Evolutionary conservation across 2,888 invertebrate species (phyloP).

Genomic region (Ariolimax columbianus): DNA sequence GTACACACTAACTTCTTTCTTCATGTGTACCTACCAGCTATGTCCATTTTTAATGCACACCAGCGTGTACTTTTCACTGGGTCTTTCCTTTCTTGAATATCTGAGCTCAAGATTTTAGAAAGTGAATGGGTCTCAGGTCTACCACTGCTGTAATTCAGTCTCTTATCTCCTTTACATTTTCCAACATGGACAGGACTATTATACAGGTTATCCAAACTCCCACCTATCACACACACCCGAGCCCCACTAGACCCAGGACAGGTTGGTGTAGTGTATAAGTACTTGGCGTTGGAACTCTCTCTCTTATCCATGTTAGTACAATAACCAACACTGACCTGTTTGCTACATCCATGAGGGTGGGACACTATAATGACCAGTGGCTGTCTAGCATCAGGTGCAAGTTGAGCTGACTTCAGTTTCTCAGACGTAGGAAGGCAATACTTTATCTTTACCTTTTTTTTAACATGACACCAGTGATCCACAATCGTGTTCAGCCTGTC

Average conservation of each 20-base stretch:
- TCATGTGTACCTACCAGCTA: too few species aligned
- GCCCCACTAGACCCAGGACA: not conserved
- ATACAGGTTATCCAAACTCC: not conserved
- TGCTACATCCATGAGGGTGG: constrained; percentile 1
- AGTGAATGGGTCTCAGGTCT: too few species aligned
- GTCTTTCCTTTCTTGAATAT: too few species aligned
- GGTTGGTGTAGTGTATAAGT: not conserved
- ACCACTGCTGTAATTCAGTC: not conserved
- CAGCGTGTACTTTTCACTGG: too few species aligned
- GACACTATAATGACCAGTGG: not conserved
- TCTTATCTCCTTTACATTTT: not conserved
- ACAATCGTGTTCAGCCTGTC: not conserved
- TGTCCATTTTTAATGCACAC: too few species aligned
- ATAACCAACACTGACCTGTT: not conserved
- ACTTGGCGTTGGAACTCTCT: not conserved
- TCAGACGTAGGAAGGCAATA: not conserved
- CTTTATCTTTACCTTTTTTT: not conserved
- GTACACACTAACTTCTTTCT: too few species aligned
- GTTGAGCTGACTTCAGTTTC: not conserved
- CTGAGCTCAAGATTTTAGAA: too few species aligned
- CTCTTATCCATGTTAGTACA: not conserved
- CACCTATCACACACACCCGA: not conserved
- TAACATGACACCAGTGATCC: not conserved
- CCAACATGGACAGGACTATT: not conserved
- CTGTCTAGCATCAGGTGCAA: not conserved